Evolutionary conservation across 2,888 invertebrate species (phyloP), one percentile per base, ranked within the genome.

Genomic region (Mantis religiosa): DNA sequence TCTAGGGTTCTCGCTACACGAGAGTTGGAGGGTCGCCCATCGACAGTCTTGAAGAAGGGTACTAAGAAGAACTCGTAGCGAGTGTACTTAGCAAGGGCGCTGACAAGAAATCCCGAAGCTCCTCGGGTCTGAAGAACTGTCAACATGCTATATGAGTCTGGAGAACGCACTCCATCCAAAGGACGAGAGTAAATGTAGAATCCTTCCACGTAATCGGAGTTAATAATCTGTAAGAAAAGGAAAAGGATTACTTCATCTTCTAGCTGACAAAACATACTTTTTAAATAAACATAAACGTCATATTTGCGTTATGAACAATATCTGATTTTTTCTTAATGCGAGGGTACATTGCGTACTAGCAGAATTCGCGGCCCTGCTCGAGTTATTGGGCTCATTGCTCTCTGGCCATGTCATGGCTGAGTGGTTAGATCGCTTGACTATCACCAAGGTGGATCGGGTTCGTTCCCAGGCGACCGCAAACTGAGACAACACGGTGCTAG

Each of bases 31-130:
- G 98, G 98, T 92, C 96, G 96, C 90, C 98, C 98, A 93, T 98
- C 97, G 90, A 98, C 96, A 92, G 96, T 96, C 93, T 96, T 97
- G 93, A 97, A 98, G 94, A 97, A 98, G 89, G 98, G 98, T 92
- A 98, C 96, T 91, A 99, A 95, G 94, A 98, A 98, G 94, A 98
- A 97, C 94, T 98, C 97, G 93, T 98, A 99, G 93, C 96, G 95
- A 91, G 97, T 96, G 94, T 96, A 98, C 93, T 98, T 97, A 92
- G 95, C 94, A 92, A 98, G 95, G 91, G 96, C 96, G 90, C 96
- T 96, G 92, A 97, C 95, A 92, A 96, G 96, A 93, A 96, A 97
- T 91, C 96, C 96, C 41, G 97, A 96, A 91, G 96, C 96, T 90
- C 96, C 96, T 91, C 97, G 97, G 91, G 96, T 96, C 93, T 97